Conservation (phyloP, 1,140 invertebrate species). For the Micrasema minimum region DNA sequence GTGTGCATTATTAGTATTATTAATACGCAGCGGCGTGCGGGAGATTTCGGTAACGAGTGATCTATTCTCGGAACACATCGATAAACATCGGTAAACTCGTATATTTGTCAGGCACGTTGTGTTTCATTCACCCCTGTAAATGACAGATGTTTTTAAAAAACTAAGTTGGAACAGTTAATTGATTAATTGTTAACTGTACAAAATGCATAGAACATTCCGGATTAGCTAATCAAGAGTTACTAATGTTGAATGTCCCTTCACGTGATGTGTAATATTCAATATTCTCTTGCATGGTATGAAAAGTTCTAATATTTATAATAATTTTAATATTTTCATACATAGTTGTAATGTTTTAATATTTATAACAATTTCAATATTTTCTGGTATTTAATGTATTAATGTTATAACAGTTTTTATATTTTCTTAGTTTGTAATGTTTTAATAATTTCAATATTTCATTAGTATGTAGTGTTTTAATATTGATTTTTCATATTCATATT, state of each 20-base stretch:
- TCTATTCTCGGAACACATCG: slow-evolving; percentile 17
- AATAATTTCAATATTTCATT: too few relatives aligned
- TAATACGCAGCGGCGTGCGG: neutral
- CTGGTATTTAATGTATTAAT: too few relatives aligned
- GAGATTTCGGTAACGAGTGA: slow-evolving; percentile 13
- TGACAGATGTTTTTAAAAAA: neutral
- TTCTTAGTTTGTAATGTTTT: too few relatives aligned
- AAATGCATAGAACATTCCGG: neutral
- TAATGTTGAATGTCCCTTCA: neutral
- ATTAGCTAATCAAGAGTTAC: neutral
- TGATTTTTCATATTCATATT: too few relatives aligned
- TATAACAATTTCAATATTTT: too few relatives aligned
- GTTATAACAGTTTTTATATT: too few relatives aligned
- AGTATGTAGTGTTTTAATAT: too few relatives aligned
- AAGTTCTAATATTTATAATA: neutral
- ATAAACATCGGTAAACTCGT: neutral
- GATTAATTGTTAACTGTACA: neutral
- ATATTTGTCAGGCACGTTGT: neutral
- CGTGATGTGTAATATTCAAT: neutral
- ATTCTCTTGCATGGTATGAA: too few relatives aligned
- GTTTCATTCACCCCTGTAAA: slow-evolving; percentile 1
- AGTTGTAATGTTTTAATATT: too few relatives aligned
- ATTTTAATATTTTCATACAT: too few relatives aligned
- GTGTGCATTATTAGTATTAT: slow-evolving; percentile 1
- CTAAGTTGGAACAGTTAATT: neutral